These are phyloP conservation scores for Kryptolebias marmoratus DNA, from an alignment of 2,113 vertebrate species.

Conservation along the genomic window DNA sequence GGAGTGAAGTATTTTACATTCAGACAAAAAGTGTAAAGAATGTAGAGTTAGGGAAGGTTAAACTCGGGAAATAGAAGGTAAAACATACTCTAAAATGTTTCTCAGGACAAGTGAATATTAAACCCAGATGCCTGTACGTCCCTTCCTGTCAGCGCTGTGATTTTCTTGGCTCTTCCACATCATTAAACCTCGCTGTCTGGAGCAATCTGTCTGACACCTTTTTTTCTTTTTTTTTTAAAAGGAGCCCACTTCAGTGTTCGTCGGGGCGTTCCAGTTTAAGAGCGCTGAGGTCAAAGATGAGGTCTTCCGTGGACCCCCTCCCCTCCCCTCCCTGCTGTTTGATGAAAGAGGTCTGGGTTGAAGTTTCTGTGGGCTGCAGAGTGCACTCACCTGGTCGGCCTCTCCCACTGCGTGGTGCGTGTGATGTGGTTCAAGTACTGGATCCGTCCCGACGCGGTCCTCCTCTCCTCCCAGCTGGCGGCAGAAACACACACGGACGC, in stretches of 20 bases:
- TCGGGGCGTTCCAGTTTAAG: conserved; percentile 16
- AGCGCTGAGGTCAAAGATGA: conserved; percentile 33
- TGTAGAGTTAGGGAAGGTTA: neutral
- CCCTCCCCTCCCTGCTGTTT: conserved; percentile 10
- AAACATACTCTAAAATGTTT: neutral
- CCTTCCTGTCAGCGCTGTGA: conserved; percentile 7
- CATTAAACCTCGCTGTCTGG: conserved; percentile 35
- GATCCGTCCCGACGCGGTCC: conserved; percentile 95
- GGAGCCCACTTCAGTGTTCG: conserved; percentile 21
- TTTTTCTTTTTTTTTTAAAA: neutral
- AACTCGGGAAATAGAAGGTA: neutral
- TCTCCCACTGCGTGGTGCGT: conserved; percentile 97
- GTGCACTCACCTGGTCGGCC: conserved; percentile 91
- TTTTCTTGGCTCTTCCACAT: conserved; percentile 29
- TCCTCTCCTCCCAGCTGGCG: conserved; percentile 96
- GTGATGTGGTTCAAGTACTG: conserved; percentile 99
- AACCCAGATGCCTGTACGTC: conserved; percentile 1
- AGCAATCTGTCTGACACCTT: conserved; percentile 31
- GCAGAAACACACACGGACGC: conserved; percentile 51
- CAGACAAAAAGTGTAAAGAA: neutral
- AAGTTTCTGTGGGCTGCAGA: conserved; percentile 39
- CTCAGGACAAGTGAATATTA: neutral
- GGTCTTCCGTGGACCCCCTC: conserved; percentile 11
- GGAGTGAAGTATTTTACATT: neutral
- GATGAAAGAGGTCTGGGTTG: conserved; percentile 43